Evolutionary conservation across 2,888 invertebrate species (phyloP), one percentile per base, ranked within the genome.

Genomic region (Phortica okadai): DNA sequence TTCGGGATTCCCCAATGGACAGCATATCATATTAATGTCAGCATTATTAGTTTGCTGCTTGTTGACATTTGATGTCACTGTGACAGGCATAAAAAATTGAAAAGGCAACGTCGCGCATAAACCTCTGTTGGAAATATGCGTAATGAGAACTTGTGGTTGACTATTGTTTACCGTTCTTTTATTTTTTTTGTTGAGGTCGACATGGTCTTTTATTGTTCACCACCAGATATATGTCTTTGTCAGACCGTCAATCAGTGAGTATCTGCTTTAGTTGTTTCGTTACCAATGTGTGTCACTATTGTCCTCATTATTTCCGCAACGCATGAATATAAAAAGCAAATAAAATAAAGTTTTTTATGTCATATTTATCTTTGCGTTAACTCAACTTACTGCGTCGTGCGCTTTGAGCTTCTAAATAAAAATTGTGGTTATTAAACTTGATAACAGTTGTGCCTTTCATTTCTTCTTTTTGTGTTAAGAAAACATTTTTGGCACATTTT

Each of bases 21-120:
- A n/a, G 69, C 66, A 66, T 11, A 21, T 59, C 42, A 54, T 33
- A 54, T 70, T 70, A 50, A 50, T 45, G 70, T 41, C 50, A 69
- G 73, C 74, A 73, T 75, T 84, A 85, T 88, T 87, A 86, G 83
- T 88, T 88, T 85, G 82, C 81, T 85, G 85, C 85, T 85, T 87
- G 88, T 85, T 88, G 85, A 87, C 85, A 88, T 88, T 88, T 85
- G 79, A 85, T 88, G 85, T 85, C 88, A 88, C 85, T 88, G 85
- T 86, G 85, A 87, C 85, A 80, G 88, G 80, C 85, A 88, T 85
- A 81, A 84, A 85, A 88, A 87, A 87, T 85, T 87, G 25, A 64
- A 64, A 25, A 64, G 64, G 11, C 25, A 64, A 33, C 64, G 33
- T 8, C 8, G 64, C 6, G 33, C 41, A 10, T 11, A 25, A 33